These are phyloP conservation scores for Albula goreensis DNA, from an alignment of 2,113 vertebrate species.

Conservation along the genomic window DNA sequence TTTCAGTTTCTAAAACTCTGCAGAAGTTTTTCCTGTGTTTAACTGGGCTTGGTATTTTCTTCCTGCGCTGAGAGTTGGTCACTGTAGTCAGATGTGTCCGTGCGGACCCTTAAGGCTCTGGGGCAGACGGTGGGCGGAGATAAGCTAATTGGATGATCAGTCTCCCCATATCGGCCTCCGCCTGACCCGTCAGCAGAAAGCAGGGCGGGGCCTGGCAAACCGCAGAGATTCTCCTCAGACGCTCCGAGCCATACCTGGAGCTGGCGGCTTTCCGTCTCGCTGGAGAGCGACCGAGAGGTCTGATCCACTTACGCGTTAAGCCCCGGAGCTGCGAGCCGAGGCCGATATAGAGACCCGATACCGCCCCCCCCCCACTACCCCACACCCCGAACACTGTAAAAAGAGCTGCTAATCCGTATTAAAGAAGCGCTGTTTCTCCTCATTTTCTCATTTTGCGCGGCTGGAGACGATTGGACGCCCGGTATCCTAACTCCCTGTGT, in stretches of 20 bases:
- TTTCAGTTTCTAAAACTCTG: too few relatives aligned
- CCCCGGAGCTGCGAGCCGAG: slow-evolving; percentile 2
- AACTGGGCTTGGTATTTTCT: too few relatives aligned
- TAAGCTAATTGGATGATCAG: background rate
- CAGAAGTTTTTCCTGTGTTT: too few relatives aligned
- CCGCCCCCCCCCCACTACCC: too few relatives aligned
- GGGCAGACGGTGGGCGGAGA: background rate
- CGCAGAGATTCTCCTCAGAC: background rate
- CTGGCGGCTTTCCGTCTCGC: background rate
- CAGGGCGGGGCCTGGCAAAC: background rate
- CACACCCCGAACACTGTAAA: background rate
- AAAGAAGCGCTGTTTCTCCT: slow-evolving; percentile 41
- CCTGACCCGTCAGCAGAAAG: background rate
- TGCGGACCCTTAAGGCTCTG: background rate
- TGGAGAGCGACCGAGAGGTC: background rate
- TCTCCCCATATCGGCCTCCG: background rate
- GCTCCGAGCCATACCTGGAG: too few relatives aligned
- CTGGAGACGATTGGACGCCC: slow-evolving; percentile 34
- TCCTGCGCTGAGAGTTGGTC: background rate
- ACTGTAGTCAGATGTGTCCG: background rate
- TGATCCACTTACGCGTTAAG: too few relatives aligned
- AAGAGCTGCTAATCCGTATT: background rate
- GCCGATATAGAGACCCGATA: slow-evolving; percentile 16
- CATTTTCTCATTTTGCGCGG: slow-evolving; percentile 26
- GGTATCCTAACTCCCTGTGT: slow-evolving; percentile 57